phyloP scores from a whole-genome alignment of 2,888 invertebrate genomes.

The Lottia gigantea region DNA sequence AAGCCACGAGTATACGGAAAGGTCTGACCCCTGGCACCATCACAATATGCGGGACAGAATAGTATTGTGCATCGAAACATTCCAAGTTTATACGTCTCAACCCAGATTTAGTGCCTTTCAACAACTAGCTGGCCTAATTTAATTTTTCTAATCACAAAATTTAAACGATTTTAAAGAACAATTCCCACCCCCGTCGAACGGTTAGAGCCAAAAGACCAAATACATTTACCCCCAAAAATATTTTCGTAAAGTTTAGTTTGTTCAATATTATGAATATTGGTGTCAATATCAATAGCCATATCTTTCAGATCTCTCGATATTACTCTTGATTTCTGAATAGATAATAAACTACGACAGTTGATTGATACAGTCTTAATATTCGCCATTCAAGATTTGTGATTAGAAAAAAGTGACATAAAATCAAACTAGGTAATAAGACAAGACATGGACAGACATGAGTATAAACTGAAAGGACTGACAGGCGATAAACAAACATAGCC shows the following conservation, averaged over 20 bases:
- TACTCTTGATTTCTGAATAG: constrained; percentile 3
- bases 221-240: neutral
- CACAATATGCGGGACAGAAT: neutral
- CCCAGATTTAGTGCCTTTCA: neutral
- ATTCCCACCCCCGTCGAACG: neutral
- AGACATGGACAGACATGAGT: neutral
- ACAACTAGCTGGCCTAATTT: neutral
- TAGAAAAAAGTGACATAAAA: neutral
- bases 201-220: neutral
- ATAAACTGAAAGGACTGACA: neutral
- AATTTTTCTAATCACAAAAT: constrained; percentile 2
- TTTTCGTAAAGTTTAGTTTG: neutral
- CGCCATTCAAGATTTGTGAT: neutral
- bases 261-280: neutral
- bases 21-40: neutral
- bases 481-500: neutral
- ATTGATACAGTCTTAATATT: constrained; percentile 1
- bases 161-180: neutral
- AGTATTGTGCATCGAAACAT: neutral
- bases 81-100: neutral
- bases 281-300: neutral
- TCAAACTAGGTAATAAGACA: neutral
- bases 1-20: no score
- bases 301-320: neutral
- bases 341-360: constrained; percentile 5